Base-by-base conservation (phyloP, 2,797 vertebrate species). In the Hydrophis major region DNA sequence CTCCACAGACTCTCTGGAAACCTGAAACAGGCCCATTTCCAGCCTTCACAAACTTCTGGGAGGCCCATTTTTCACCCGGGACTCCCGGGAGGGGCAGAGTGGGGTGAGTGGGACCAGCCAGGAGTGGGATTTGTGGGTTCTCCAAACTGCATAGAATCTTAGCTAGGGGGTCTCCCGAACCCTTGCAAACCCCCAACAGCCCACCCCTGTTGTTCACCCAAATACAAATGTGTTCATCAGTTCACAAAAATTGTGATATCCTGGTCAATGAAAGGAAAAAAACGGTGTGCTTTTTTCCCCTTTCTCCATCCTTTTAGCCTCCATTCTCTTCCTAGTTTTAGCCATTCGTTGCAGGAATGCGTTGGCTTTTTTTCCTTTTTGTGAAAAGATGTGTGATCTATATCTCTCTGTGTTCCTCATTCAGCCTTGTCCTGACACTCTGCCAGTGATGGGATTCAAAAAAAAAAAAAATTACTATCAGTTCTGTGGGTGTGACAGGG, bases 241-340 rank as follows among this genome's bases (percentile, higher is more conserved):
- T 53, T 53, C 50, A 10, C 8, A 53, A 20, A 10, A 3, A 2
- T 20, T 78, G 69, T 32, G 69, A 42, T 78, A 8, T 78, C 7
- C 69, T 42, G n/a, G 6, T 74, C n/a, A 18, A 37, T 37, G 32
- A 37, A 37, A 78, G 69, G 18, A 78, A 20, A 78, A 78, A 18
- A 22, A 37, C 1, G 1, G 7, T 42, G 7, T 3, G 25, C 3
- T 25, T 8, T 3, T 74, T 37, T 42, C 10, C 2, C 1, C 4
- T 3, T 42, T 78, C 22, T 20, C 69, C 7, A 22, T 78, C 37
- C 37, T 42, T 42, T 22, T 78, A 20, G 69, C 37, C 69, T 74
- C 66, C 28, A n/a, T 78, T 78, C 32, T 78, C 69, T 78, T 78
- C 69, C 37, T 4, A 22, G 7, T 18, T 18, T 78, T 20, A 11